Evolutionary conservation across 2,888 invertebrate genomes (phyloP), one percentile per base, ranked within the genome.

Genomic region (Drosophila colorata): DNA sequence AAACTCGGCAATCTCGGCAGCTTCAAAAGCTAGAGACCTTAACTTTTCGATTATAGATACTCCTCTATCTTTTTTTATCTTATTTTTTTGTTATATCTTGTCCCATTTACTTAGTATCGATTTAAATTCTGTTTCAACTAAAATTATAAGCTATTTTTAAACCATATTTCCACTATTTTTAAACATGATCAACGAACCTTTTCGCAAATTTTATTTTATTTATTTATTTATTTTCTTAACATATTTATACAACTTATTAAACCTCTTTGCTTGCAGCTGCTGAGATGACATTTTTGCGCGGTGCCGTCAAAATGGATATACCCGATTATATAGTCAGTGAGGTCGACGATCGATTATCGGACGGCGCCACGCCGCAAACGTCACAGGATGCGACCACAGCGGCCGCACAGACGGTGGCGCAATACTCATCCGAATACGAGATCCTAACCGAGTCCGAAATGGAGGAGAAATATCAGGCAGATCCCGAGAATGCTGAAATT

Each of bases 301-400:
- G 93, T 69, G 92, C 93, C 63, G 91, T 94, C 16, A 94, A 94
- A 89, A 89, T 94, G 89, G 94, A 94, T 83, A 93, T 94, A 91
- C 94, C 94, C 18, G 94, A 94, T 76, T 94, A 94, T 76, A 91
- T 93, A 73, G 91, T 90, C 4, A 86, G 86, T 35, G 94, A 94
- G 74, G 91, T 92, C 2, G 89, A 91, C 23, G 92, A 92, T 73
- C 84, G 88, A 0, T 56, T 92, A 23, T 87, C 83, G 14, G 91
- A 90, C 35, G 86, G 89, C 1, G 87, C 89, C n/a, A 90, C 90
- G 57, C 89, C 89, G 14, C 91, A 91, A 61, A 84, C 90, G 25
- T 90, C 92, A 37, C 92, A 91, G 69, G 92, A 92, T 74, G 86
- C 89, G 14, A 86, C 78, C 47, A 83, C 75, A 23, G 83, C 75